phyloP scores from a whole-genome alignment of 1,140 invertebrate genomes.

The Anoplophora glabripennis region DNA sequence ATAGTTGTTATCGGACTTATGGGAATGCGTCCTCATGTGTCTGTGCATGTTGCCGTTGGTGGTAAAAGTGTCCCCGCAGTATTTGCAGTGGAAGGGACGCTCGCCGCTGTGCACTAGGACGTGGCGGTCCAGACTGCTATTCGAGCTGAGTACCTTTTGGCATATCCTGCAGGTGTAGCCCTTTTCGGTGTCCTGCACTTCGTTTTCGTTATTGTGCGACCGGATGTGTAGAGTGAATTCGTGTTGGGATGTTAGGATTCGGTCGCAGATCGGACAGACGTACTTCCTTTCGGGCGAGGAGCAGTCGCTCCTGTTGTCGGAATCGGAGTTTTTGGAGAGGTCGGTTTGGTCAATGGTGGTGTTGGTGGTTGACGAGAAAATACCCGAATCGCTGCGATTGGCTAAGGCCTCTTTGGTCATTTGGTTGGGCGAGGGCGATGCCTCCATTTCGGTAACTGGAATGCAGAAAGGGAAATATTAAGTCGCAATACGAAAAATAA shows the following conservation, averaged over 20 bases:
- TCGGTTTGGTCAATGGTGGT: conserved; percentile 29
- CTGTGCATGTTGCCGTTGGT: conserved; percentile 88
- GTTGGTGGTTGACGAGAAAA: conserved; percentile 42
- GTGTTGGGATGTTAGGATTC: conserved; percentile 58
- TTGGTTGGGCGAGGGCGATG: conserved; percentile 27
- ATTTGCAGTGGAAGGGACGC: conserved; percentile 73
- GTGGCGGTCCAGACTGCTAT: conserved; percentile 74
- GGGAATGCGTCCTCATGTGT: conserved; percentile 72
- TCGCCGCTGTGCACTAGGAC: conserved; percentile 73
- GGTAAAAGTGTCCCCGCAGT: conserved; percentile 78
- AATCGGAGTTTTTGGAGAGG: conserved; percentile 25
- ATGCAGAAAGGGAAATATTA: conserved; percentile 11
- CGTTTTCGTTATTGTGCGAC: conserved; percentile 57
- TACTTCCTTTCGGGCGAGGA: conserved; percentile 50
- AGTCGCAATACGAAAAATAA: too few species aligned
- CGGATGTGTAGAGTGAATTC: conserved; percentile 70
- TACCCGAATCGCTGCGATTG: conserved; percentile 44
- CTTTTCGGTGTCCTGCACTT: conserved; percentile 50
- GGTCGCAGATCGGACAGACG: conserved; percentile 64
- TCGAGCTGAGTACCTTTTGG: conserved; percentile 65
- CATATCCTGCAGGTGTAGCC: conserved; percentile 56
- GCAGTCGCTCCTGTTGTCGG: conserved; percentile 42
- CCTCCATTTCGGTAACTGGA: conserved; percentile 43
- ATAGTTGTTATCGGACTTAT: conserved; percentile 48
- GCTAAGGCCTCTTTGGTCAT: conserved; percentile 33